Evolutionary conservation across 2,113 vertebrate species (phyloP).

Genomic region (Lipophrys pholis): DNA sequence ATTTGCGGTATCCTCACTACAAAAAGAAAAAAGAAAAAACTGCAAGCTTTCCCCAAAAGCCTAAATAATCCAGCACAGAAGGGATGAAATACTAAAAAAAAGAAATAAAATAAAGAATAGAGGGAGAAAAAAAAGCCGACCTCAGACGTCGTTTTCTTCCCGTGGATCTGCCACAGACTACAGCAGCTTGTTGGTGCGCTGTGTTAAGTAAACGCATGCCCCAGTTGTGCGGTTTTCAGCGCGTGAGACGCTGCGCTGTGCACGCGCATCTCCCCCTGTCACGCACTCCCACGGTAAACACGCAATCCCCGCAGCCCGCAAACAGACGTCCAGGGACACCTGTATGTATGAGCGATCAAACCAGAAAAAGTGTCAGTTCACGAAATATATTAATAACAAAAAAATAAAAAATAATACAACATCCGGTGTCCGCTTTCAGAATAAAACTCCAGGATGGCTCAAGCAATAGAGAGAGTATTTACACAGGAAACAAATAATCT

Average conservation of each 20-base stretch:
- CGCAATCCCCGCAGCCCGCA: slow-evolving; percentile 3
- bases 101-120: not conserved
- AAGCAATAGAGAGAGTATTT: not conserved
- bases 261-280: slow-evolving; percentile 21
- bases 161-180: slow-evolving; percentile 48
- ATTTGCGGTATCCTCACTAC: not conserved
- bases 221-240: slow-evolving; percentile 53
- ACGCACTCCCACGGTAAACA: slow-evolving; percentile 8
- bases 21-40: not conserved
- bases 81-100: not conserved
- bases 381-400: not conserved
- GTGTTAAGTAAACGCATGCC: slow-evolving; percentile 54
- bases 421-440: slow-evolving; percentile 70
- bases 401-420: not conserved
- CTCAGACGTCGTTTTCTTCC: slow-evolving; percentile 49
- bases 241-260: slow-evolving; percentile 18
- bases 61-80: not conserved
- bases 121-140: too few species aligned
- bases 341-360: slow-evolving; percentile 49
- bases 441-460: slow-evolving; percentile 50
- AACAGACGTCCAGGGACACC: slow-evolving; percentile 64
- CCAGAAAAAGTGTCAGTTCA: slow-evolving; percentile 17
- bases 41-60: not conserved
- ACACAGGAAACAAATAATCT: not conserved
- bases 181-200: slow-evolving; percentile 68